Percentiles rank a stretch among this genome's conserved stretches.
Conservation (phyloP, 2,797 vertebrate genomes). For the Paratrypauchen microcephalus region DNA sequence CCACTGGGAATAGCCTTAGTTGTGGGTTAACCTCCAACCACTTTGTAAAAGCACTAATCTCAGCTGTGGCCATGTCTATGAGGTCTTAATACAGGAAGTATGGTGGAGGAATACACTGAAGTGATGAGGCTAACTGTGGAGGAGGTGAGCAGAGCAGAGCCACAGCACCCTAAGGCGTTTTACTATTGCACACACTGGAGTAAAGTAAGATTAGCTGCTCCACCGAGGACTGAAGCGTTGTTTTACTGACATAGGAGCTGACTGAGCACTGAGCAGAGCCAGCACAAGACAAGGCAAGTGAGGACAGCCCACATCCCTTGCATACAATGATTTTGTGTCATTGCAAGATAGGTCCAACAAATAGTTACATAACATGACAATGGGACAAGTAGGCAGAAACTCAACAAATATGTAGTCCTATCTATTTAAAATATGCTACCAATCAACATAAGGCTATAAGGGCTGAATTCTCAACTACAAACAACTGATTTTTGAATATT, state of each 20-base stretch:
- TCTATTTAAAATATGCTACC: no score
- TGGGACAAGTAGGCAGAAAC: neutral
- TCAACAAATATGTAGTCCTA: no score
- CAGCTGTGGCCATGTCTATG: constrained; percentile 42
- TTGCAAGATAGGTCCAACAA: neutral
- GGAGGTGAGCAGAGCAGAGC: constrained; percentile 52
- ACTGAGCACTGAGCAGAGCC: constrained; percentile 29
- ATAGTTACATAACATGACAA: neutral
- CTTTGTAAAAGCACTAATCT: constrained; percentile 52
- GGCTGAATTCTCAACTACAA: no score
- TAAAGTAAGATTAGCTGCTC: constrained; percentile 51
- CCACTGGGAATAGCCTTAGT: constrained; percentile 59
- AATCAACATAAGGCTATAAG: no score
- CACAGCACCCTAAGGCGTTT: constrained; percentile 47
- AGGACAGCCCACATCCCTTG: constrained; percentile 4
- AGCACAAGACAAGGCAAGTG: constrained; percentile 13
- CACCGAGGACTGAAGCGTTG: constrained; percentile 30
- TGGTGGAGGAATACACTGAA: constrained; percentile 36
- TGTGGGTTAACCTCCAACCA: constrained; percentile 53
- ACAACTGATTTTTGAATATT: no score
- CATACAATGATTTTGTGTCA: neutral
- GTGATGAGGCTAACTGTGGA: constrained; percentile 25
- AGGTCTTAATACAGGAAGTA: constrained; percentile 54
- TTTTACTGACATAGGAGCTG: constrained; percentile 21
- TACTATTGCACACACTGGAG: constrained; percentile 32